A percentile compares a stretch with the other conserved stretches of the same genome.
phyloP scores from a whole-genome alignment of 2,113 vertebrate species.

The Gambusia affinis region DNA sequence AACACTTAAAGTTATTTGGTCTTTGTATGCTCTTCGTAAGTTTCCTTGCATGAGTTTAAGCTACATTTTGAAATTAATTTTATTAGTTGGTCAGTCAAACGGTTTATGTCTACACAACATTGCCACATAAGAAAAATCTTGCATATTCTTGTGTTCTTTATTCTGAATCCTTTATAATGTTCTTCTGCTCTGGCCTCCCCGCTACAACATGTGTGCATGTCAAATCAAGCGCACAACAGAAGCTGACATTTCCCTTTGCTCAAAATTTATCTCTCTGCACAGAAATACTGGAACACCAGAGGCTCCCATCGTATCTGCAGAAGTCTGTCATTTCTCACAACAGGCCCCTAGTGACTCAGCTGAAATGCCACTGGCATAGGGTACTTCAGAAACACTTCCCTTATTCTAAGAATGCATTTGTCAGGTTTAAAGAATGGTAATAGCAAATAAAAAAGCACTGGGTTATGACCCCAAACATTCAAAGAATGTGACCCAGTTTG shows the following conservation, averaged over 20 bases:
- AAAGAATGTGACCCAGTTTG: too few species aligned
- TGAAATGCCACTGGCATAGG: conserved; percentile 50
- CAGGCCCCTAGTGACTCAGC: conserved; percentile 27
- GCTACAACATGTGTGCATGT: conserved; percentile 51
- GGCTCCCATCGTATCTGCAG: conserved; percentile 51
- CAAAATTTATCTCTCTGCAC: conserved; percentile 63
- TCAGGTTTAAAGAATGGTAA: conserved; percentile 21
- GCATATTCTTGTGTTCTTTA: conserved; percentile 5
- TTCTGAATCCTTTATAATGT: conserved; percentile 2
- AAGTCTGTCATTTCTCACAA: conserved; percentile 59
- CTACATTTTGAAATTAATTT: not conserved
- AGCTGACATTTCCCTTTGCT: conserved; percentile 73
- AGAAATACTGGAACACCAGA: conserved; percentile 38
- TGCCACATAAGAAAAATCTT: not conserved
- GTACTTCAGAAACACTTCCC: conserved; percentile 5
- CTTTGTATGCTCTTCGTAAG: not conserved
- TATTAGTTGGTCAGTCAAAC: not conserved
- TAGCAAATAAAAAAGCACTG: too few species aligned
- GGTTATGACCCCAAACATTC: too few species aligned
- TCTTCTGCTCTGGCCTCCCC: conserved; percentile 43
- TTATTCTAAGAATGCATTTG: conserved; percentile 51
- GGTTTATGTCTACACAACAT: not conserved
- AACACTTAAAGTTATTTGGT: not conserved
- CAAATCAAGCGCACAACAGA: conserved; percentile 53
- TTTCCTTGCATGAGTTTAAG: not conserved